Conservation (phyloP, 2,797 vertebrate genomes). For the Danio kyathit region DNA sequence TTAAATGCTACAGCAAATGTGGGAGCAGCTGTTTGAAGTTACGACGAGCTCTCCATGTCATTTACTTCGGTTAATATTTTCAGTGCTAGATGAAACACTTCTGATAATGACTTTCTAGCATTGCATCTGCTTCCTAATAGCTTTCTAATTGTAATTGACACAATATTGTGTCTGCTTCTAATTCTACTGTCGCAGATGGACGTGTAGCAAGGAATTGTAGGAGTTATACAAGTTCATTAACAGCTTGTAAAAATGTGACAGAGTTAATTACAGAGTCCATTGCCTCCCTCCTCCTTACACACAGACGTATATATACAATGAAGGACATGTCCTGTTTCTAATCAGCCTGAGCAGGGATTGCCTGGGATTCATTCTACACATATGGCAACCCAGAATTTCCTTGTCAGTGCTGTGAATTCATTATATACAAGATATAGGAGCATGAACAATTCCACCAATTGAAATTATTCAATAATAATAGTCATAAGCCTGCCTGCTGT, state of each 20-base stretch:
- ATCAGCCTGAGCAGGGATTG: slow-evolving; percentile 57
- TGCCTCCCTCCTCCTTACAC: slow-evolving; percentile 31
- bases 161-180: slow-evolving; percentile 54
- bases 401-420: slow-evolving; percentile 27
- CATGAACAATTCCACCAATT: slow-evolving; percentile 28
- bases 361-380: slow-evolving; percentile 56
- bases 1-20: neutral
- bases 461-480: slow-evolving; percentile 36
- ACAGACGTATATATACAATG: slow-evolving; percentile 30
- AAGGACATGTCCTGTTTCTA: slow-evolving; percentile 64
- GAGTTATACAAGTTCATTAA: slow-evolving; percentile 60
- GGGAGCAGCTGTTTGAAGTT: slow-evolving; percentile 10
- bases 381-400: slow-evolving; percentile 46
- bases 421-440: slow-evolving; percentile 24
- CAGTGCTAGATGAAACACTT: neutral
- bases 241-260: slow-evolving; percentile 64
- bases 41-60: neutral
- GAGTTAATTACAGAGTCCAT: slow-evolving; percentile 64
- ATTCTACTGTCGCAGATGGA: slow-evolving; percentile 50
- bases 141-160: slow-evolving; percentile 33
- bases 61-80: neutral
- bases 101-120: slow-evolving; percentile 10
- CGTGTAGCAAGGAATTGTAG: slow-evolving; percentile 36
- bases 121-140: slow-evolving; percentile 19
- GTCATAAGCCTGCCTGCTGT: neutral